Evolutionary conservation across 2,797 vertebrate genomes (phyloP), one percentile per base, ranked within the genome.

Genomic region (Serranus cabrilla): DNA sequence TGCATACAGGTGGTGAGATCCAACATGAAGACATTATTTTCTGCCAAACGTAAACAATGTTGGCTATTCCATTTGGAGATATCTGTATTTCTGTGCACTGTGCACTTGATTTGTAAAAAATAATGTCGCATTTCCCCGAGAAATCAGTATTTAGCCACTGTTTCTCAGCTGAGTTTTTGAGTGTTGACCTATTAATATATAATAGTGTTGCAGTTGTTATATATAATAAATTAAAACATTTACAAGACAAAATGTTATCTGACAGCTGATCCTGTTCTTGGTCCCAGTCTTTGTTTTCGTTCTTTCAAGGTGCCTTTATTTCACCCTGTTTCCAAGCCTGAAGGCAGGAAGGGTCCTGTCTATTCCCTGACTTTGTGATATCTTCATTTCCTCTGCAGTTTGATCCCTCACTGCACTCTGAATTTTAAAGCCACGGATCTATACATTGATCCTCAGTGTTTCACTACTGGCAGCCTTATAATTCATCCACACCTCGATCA

Each of bases 351-450:
- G 14, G 49, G 18, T 39, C 25, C 39, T 55, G 55, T 45, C 1
- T 39, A 46, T 43, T 68, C 59, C 27, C n/a, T n/a, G n/a, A n/a
- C n/a, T n/a, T 7, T 62, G 14, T 31, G 55, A 10, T 72, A 59
- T 43, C 37, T 63, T 47, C 1, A 59, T 77, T 67, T 75, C 49
- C 55, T 42, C 65, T 66, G 56, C 14, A 10, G 20, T 63, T 54
- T 1, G 2, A 39, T 67, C 40, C 58, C 27, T 69, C 11, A 27
- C 20, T 46, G 34, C 43, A 46, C 34, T 69, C 63, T 37, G 73
- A 74, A 67, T 68, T 63, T 68, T 49, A 54, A 84, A 81, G 56
- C 63, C 47, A 27, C 43, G 20, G 37, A 88, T 85, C 80, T n/a
- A 73, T 76, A 69, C 58, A 70, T 76, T 56, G 84, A 85, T 82